A percentile compares a stretch with the other conserved stretches of the same genome.
Evolutionary conservation across 2,888 invertebrate species (phyloP).

Genomic region (Cephus nigrinus): DNA sequence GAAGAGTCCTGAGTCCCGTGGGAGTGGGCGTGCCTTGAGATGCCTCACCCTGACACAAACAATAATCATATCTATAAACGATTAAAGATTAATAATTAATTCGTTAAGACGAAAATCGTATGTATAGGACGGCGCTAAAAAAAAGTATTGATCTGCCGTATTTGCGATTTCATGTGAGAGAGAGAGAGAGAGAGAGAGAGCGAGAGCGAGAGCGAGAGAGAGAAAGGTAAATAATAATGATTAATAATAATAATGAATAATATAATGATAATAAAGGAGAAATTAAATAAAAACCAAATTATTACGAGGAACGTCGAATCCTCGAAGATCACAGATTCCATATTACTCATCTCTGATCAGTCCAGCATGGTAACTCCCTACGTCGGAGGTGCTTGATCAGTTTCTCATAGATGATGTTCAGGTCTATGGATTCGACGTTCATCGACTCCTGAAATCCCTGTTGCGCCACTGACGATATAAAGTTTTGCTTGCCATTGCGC

Average conservation of each 20-base stretch:
- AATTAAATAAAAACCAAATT: conserved; percentile 10
- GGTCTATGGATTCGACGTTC: neutral
- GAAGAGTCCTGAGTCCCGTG: conserved; percentile 16
- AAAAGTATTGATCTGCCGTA: conserved; percentile 7
- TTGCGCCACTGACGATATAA: conserved; percentile 12
- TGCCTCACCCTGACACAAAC: conserved; percentile 58
- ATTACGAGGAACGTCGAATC: neutral
- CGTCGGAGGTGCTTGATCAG: neutral
- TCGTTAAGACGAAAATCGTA: conserved; percentile 30
- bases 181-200: no score
- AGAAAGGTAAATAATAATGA: conserved; percentile 2
- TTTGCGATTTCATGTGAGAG: neutral
- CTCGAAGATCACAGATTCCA: neutral
- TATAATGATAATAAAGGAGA: conserved; percentile 7
- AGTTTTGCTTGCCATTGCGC: conserved; percentile 17
- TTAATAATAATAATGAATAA: no score
- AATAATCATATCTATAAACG: conserved; percentile 57
- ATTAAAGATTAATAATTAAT: conserved; percentile 33
- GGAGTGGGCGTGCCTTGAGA: conserved; percentile 60
- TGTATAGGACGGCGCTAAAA: conserved; percentile 13
- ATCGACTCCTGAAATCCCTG: neutral
- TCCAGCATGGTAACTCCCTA: neutral
- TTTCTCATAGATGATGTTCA: neutral
- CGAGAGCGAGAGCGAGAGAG: neutral
- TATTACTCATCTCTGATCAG: neutral